A percentile compares a stretch with the other conserved stretches of the same genome.
These are phyloP conservation scores for Dermatemys mawii DNA, from an alignment of 2,113 vertebrate species.

Conservation along the genomic window DNA sequence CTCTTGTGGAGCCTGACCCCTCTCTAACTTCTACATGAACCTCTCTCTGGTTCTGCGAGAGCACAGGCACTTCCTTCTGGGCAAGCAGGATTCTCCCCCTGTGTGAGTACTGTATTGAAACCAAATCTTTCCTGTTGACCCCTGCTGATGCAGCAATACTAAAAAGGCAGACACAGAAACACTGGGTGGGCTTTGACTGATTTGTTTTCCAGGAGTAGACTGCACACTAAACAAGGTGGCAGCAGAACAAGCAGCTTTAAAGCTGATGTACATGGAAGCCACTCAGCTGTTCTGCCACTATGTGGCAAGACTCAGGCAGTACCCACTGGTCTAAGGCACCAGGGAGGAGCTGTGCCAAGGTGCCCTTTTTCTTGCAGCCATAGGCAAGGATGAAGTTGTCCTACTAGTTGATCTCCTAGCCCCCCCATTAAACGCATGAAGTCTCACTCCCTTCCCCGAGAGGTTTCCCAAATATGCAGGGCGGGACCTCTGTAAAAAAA, in stretches of 20 bases:
- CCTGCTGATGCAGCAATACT: neutral
- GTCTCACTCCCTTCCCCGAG: neutral
- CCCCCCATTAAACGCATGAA: neutral
- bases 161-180: neutral
- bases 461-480: neutral
- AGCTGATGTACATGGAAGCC: neutral
- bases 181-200: neutral
- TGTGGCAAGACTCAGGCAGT: neutral
- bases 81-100: neutral
- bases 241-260: neutral
- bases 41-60: neutral
- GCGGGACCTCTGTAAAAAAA: neutral
- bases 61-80: accelerated
- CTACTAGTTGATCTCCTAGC: neutral
- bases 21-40: neutral
- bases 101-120: neutral
- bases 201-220: neutral
- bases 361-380: conserved; percentile 16
- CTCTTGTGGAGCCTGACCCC: neutral
- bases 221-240: neutral
- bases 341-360: neutral
- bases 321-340: conserved; percentile 22
- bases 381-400: neutral
- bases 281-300: neutral
- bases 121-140: neutral